Percentiles rank a stretch among this genome's conserved stretches.
Conservation (phyloP, 2,888 invertebrate species). For the Rapana venosa region DNA sequence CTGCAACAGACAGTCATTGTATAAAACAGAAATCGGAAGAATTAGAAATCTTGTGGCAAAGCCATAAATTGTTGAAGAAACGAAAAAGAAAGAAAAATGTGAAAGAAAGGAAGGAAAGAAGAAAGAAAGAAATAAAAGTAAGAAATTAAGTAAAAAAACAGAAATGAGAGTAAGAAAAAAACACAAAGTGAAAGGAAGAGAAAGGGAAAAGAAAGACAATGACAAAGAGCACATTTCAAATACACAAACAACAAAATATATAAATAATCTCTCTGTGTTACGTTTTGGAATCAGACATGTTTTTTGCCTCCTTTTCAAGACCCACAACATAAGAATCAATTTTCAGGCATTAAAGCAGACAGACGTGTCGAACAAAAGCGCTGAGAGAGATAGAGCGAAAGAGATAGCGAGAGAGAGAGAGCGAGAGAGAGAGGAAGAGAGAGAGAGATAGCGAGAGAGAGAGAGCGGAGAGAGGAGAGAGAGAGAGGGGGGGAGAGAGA, state of each 20-base stretch:
- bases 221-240: neutral
- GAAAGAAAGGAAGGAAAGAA: neutral
- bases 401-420: neutral
- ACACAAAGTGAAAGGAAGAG: neutral
- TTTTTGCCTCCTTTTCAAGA: too few species aligned
- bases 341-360: neutral
- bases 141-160: neutral
- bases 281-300: too few species aligned
- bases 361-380: neutral
- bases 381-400: slow-evolving; percentile 10
- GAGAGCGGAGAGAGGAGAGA: neutral
- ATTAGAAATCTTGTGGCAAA: too few species aligned
- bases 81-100: neutral
- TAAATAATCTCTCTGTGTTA: too few species aligned
- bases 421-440: neutral
- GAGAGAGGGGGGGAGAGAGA: neutral
- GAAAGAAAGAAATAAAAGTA: neutral
- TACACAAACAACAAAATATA: neutral
- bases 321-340: too few species aligned
- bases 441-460: neutral
- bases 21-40: too few species aligned
- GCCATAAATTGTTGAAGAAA: neutral
- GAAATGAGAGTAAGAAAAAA: neutral
- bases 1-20: too few species aligned
- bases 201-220: neutral